A percentile compares a stretch with the other conserved stretches of the same genome.
These are phyloP conservation scores for Brevimyrus niger DNA, from an alignment of 2,113 vertebrate genomes.

Conservation along the genomic window DNA sequence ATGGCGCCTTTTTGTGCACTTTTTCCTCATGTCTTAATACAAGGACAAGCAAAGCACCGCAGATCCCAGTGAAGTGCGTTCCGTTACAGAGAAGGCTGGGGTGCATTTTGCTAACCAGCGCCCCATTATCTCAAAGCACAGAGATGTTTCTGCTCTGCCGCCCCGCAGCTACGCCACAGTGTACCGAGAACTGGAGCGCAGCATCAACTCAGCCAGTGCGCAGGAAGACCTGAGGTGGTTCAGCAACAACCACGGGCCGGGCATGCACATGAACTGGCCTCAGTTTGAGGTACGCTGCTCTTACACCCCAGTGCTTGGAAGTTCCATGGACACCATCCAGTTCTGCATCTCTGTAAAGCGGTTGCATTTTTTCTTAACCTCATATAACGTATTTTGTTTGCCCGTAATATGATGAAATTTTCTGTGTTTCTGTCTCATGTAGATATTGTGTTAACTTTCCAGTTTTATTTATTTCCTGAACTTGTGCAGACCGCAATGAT, in stretches of 20 bases:
- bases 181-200: conserved; percentile 82
- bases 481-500: background rate
- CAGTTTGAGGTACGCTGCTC: conserved; percentile 77
- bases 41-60: background rate
- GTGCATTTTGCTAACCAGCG: background rate
- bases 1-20: background rate
- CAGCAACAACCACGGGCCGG: conserved; percentile 72
- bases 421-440: background rate
- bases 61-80: background rate
- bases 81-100: background rate
- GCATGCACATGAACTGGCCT: conserved; percentile 97
- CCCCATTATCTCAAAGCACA: background rate
- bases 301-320: background rate
- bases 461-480: background rate
- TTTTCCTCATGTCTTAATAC: background rate
- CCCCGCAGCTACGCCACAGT: conserved; percentile 71
- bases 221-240: conserved; percentile 96
- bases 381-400: background rate
- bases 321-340: background rate
- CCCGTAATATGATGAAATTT: background rate
- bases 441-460: background rate
- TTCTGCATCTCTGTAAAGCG: background rate
- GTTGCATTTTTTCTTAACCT: background rate
- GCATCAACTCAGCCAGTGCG: conserved; percentile 71
- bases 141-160: background rate